Evolutionary conservation across 2,888 invertebrate genomes (phyloP).

Genomic region (Aleiodes alternator): DNA sequence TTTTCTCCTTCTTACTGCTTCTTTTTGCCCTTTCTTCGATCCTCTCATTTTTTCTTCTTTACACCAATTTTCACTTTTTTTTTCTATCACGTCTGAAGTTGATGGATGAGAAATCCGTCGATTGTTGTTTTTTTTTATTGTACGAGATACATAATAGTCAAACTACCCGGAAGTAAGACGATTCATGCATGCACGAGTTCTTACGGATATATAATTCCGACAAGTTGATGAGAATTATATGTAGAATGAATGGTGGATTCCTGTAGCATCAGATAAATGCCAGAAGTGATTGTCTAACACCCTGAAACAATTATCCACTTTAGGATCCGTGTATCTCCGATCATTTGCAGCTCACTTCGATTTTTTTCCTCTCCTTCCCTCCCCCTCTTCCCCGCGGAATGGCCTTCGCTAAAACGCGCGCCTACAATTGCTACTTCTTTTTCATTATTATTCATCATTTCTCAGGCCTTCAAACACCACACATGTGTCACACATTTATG

Average conservation of each 20-base stretch:
- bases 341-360: background rate
- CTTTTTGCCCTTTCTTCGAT: no score
- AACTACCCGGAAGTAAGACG: conserved; percentile 6
- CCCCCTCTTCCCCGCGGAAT: background rate
- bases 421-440: background rate
- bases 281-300: conserved; percentile 8
- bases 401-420: background rate
- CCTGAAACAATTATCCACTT: conserved; percentile 30
- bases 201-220: background rate
- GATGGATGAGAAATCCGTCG: background rate
- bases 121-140: conserved; percentile 4
- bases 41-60: no score
- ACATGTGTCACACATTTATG: conserved; percentile 2
- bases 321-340: conserved; percentile 19
- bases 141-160: background rate
- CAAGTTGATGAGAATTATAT: conserved; percentile 1
- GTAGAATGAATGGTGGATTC: conserved; percentile 24
- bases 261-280: background rate
- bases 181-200: conserved; percentile 10
- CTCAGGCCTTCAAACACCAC: background rate
- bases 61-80: conserved; percentile 27
- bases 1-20: no score
- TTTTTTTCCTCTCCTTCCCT: background rate
- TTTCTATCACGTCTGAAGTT: conserved; percentile 15
- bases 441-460: background rate